Conservation (phyloP, 2,797 vertebrate genomes). For the Eospalax fontanierii region DNA sequence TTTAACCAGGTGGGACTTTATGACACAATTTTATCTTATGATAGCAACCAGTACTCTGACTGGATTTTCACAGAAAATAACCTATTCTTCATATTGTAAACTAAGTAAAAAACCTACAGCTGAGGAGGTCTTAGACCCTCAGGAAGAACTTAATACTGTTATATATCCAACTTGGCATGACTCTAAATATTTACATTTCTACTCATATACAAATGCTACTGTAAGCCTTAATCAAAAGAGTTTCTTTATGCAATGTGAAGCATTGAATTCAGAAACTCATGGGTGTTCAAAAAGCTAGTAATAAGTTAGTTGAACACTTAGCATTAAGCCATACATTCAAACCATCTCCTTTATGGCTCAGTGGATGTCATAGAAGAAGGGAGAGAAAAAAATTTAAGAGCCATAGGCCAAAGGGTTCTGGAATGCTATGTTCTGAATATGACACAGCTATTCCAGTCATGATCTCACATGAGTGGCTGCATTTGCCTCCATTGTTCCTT, state of each 20-base stretch:
- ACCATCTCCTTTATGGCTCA: background rate
- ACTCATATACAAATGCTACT: background rate
- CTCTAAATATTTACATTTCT: background rate
- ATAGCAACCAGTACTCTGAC: background rate
- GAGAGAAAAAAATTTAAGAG: background rate
- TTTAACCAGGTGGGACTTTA: background rate
- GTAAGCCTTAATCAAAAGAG: background rate
- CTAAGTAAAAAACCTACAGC: background rate
- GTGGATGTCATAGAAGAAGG: background rate
- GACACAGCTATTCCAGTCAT: background rate
- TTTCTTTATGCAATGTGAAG: background rate
- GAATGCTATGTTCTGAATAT: background rate
- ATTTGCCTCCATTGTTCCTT: background rate
- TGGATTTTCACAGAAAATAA: background rate
- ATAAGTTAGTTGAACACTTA: background rate
- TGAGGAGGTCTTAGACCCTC: background rate
- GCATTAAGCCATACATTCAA: background rate
- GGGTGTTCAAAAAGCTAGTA: background rate
- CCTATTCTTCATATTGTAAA: background rate
- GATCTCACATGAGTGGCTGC: too few relatives aligned
- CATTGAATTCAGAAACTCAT: background rate
- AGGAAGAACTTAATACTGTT: background rate
- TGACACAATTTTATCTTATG: background rate
- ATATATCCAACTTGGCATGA: background rate
- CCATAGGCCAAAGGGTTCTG: background rate